A percentile compares a stretch with the other conserved stretches of the same genome.
These are phyloP conservation scores for Pseudococcus longispinus DNA, from an alignment of 2,888 invertebrate species.

Conservation along the genomic window DNA sequence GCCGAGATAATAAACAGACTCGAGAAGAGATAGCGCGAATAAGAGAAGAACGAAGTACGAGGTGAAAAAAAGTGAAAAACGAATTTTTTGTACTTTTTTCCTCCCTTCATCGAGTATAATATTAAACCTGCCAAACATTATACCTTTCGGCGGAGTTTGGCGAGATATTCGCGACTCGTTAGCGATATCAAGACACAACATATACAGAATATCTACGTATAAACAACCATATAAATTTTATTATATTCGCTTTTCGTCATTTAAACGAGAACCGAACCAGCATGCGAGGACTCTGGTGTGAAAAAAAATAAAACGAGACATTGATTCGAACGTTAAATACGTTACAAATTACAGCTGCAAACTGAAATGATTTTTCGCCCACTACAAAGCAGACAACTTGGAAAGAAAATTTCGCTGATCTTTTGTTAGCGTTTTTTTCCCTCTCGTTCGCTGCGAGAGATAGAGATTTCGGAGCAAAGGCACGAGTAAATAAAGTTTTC, in stretches of 20 bases:
- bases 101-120: not conserved
- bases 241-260: not conserved
- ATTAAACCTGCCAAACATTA: not conserved
- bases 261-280: not conserved
- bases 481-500: constrained; percentile 15
- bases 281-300: not conserved
- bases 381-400: not conserved
- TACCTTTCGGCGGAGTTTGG: not conserved
- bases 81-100: not conserved
- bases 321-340: not conserved
- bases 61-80: not conserved
- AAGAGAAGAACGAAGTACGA: not conserved
- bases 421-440: not conserved
- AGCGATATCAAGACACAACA: not conserved
- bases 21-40: not conserved
- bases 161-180: not conserved
- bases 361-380: not conserved
- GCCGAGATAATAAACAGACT: not conserved
- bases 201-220: not conserved
- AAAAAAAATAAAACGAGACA: not conserved
- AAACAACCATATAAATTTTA: not conserved
- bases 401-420: not conserved
- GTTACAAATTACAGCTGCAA: not conserved
- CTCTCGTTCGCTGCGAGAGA: too few relatives aligned
- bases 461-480: not conserved